Base-by-base conservation (phyloP, 2,797 vertebrate genomes). In the Staurois parvus region DNA sequence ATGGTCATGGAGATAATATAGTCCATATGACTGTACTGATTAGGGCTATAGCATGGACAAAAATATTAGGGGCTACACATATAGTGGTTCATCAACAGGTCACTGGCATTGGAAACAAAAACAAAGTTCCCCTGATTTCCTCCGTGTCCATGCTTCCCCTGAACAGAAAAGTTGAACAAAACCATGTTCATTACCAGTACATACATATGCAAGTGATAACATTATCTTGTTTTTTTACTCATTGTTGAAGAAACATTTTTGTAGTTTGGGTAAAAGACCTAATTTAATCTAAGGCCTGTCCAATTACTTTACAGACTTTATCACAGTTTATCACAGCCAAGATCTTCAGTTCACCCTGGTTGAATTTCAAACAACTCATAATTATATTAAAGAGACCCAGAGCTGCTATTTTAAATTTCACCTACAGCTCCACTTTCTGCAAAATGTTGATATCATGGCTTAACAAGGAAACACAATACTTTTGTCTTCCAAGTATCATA, bases 1-100 rank as follows among this genome's bases (percentile, higher is more conserved):
- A 72, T 81, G 67, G 79, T 37, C 48, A 81, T 28, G 48, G 32
- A 72, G 68, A 81, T 81, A 81, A 56, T 37, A 12, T 42, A n/a
- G 21, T 24, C 70, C 37, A 42, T 42, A 2, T 72, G 11, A 42
- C 9, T 40, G 68, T 62, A 59, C 68, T 45, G 13, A 80, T 52
- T 34, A 70, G 26, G 59, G 34, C 37, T 24, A 24, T n/a, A 37
- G 28, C 19, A 19, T 78, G 76, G 30, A 66, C 76, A 79, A 30
- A 56, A 2, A 37, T 52, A 48, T 29, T 15, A 59, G 42, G 15
- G 32, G 70, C 68, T 52, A 52, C 21, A n/a, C 45, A 34, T 80
- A 24, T 34, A 28, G 30, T 72, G 26, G 79, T 81, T 81, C 68
- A 72, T 28, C 32, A 28, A 72, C 32, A 59, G 79, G 48, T 81